phyloP scores from a whole-genome alignment of 2,888 invertebrate species.

The Tricholauxania praeusta region DNA sequence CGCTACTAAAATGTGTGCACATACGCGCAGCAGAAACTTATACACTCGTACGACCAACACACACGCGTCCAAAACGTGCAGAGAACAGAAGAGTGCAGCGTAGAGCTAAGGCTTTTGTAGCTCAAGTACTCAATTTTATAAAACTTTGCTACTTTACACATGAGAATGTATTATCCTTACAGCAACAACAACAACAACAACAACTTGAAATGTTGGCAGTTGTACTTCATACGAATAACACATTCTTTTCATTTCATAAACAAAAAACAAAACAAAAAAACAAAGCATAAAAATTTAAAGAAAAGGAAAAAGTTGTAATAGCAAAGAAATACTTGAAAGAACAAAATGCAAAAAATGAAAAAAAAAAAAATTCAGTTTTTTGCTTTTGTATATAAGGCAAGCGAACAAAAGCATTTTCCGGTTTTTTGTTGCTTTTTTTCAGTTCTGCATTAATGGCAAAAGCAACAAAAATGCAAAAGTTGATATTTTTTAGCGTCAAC shows the following conservation, averaged over 20 bases:
- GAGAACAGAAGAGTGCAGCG: not conserved
- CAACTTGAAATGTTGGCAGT: not conserved
- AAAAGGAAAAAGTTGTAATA: slow-evolving; percentile 1
- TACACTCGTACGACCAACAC: not conserved
- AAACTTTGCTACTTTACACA: slow-evolving; percentile 3
- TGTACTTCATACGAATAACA: too few relatives aligned
- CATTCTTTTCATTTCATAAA: not conserved
- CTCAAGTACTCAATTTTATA: slow-evolving; percentile 18
- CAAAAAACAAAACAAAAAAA: slow-evolving; percentile 4
- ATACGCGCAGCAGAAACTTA: too few relatives aligned
- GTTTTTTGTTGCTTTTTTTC: not conserved
- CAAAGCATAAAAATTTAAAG: slow-evolving; percentile 8
- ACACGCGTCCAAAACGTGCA: not conserved
- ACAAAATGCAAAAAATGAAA: not conserved
- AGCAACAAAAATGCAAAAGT: slow-evolving; percentile 18
- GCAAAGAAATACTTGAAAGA: not conserved
- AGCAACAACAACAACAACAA: slow-evolving; percentile 6
- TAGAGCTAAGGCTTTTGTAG: not conserved
- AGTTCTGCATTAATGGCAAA: slow-evolving; percentile 2
- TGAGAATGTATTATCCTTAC: slow-evolving; percentile 11
- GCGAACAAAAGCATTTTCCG: slow-evolving; percentile 1
- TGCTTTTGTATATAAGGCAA: not conserved
- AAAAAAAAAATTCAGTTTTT: not conserved
- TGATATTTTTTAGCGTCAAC: slow-evolving; percentile 7
- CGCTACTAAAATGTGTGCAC: too few relatives aligned